Evolutionary conservation across 1,140 invertebrate genomes (phyloP).

Genomic region (Nasonia vitripennis): DNA sequence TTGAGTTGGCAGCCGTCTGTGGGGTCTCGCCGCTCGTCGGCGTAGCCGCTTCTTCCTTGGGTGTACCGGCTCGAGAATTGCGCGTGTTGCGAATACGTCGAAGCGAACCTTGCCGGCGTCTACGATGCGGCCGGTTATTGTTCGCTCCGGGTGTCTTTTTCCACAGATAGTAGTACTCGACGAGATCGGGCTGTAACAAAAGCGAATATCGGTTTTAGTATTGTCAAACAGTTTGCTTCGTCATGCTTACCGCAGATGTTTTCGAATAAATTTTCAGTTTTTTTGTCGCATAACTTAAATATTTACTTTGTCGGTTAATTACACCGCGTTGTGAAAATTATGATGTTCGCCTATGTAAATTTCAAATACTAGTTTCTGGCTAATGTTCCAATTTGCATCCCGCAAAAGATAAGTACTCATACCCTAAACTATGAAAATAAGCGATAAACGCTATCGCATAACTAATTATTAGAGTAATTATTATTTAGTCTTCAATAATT

Average conservation of each 20-base stretch:
- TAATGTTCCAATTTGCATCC: too few relatives aligned
- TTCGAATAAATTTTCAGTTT: too few relatives aligned
- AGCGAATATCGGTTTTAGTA: not conserved
- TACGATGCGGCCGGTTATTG: constrained; percentile 92
- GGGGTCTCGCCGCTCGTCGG: constrained; percentile 73
- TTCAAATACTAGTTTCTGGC: too few relatives aligned
- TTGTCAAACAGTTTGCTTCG: not conserved
- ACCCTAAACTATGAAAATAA: not conserved
- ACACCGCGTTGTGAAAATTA: too few relatives aligned
- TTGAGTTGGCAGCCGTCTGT: constrained; percentile 67
- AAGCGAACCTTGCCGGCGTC: constrained; percentile 91
- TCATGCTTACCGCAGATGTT: too few relatives aligned
- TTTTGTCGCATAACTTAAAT: too few relatives aligned
- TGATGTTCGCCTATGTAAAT: too few relatives aligned
- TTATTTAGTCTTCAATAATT: not conserved
- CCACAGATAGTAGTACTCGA: constrained; percentile 99
- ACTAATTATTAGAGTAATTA: not conserved
- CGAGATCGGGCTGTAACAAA: constrained; percentile 88
- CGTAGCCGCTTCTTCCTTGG: constrained; percentile 76
- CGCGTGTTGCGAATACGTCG: constrained; percentile 90
- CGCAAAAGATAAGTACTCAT: not conserved
- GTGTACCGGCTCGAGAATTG: constrained; percentile 80
- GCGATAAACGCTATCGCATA: not conserved
- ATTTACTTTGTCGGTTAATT: too few relatives aligned
- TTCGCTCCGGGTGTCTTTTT: constrained; percentile 99